Evolutionary conservation across 2,113 vertebrate species (phyloP).

Genomic region (Choloepus hoffmanni): DNA sequence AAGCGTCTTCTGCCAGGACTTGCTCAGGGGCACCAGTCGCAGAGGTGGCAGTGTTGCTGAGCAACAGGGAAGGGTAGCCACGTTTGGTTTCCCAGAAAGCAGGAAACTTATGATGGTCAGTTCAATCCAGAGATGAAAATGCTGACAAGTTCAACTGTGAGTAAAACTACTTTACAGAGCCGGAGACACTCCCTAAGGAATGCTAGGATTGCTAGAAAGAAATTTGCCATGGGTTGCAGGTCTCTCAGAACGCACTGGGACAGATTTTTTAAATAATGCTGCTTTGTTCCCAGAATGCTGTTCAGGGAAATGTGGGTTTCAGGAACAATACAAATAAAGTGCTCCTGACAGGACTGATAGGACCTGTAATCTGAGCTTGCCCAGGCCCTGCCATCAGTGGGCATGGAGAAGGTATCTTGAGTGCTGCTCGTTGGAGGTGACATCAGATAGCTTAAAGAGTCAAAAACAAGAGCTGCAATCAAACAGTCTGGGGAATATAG

Average conservation of each 20-base stretch:
- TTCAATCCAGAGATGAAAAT: neutral
- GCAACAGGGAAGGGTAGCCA: neutral
- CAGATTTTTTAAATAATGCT: neutral
- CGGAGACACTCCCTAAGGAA: neutral
- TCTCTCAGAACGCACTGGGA: neutral
- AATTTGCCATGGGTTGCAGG: neutral
- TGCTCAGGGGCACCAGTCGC: neutral
- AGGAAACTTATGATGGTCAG: neutral
- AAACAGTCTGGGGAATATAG: constrained; percentile 52
- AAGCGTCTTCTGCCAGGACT: neutral
- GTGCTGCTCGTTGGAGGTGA: neutral
- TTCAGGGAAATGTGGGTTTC: neutral
- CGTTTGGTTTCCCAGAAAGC: neutral
- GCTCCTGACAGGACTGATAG: neutral
- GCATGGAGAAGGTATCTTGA: neutral
- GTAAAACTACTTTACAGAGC: neutral
- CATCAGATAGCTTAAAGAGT: neutral
- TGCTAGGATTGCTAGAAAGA: neutral
- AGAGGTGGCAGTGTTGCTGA: neutral
- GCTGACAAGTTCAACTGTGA: neutral
- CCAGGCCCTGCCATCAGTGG: constrained; percentile 35
- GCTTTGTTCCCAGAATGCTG: constrained; percentile 18
- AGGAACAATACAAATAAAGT: constrained; percentile 41
- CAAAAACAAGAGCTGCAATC: constrained; percentile 50
- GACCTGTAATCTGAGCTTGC: constrained; percentile 52